phyloP scores from a whole-genome alignment of 1,140 invertebrate genomes.

The Tyrophagus putrescentiae region DNA sequence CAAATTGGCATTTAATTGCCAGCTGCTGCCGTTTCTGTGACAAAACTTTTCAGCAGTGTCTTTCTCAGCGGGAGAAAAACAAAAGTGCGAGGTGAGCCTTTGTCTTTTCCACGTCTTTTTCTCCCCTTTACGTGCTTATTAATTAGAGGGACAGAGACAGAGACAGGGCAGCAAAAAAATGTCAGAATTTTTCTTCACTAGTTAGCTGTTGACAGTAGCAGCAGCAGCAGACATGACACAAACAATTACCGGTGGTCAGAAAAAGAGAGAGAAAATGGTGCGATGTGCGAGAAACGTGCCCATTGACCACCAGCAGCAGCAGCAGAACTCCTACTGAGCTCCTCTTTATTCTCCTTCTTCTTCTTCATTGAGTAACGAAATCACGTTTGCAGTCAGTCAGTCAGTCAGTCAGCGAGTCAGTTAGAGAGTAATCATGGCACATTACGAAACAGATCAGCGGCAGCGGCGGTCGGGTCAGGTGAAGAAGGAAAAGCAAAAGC shows the following conservation, averaged over 20 bases:
- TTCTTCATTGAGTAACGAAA: conserved; percentile 7
- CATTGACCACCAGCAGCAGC: background rate
- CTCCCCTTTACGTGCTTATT: background rate
- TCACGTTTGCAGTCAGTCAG: conserved; percentile 4
- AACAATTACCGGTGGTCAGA: conserved; percentile 9
- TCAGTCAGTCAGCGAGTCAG: too few relatives aligned
- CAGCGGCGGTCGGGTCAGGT: too few relatives aligned
- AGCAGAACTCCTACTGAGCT: background rate
- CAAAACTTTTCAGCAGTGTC: too few relatives aligned
- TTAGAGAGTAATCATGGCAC: conserved; percentile 12
- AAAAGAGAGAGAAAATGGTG: too few relatives aligned
- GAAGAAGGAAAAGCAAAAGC: too few relatives aligned
- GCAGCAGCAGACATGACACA: background rate
- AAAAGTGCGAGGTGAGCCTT: too few relatives aligned
- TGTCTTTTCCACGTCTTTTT: too few relatives aligned
- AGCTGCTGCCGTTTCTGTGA: too few relatives aligned
- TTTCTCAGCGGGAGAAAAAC: too few relatives aligned
- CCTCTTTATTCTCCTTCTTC: background rate
- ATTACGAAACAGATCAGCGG: too few relatives aligned
- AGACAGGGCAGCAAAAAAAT: background rate
- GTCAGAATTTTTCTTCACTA: background rate
- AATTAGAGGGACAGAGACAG: background rate
- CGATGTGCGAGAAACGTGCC: conserved; percentile 13
- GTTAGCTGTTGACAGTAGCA: background rate
- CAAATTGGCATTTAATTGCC: too few relatives aligned